Evolutionary conservation across 2,797 vertebrate species (phyloP).

Genomic region (Taenioides sp.): DNA sequence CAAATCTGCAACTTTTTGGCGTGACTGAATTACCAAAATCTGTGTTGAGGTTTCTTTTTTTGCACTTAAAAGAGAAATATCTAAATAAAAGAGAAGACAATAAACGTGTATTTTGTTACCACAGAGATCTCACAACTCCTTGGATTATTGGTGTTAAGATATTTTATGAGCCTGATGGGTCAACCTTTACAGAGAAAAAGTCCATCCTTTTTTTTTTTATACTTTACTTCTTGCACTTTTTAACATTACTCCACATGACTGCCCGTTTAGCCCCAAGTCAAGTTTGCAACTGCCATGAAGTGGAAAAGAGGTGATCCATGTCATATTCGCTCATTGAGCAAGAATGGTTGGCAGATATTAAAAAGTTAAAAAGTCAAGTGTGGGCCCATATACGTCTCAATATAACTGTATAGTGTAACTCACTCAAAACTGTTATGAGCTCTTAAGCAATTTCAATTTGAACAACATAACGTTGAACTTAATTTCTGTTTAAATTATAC

Average conservation of each 20-base stretch:
- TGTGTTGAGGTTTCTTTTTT: neutral
- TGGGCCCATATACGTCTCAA: neutral
- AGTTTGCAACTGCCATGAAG: constrained; percentile 50
- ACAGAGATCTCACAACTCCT: neutral
- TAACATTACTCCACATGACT: constrained; percentile 69
- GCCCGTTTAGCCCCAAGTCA: constrained; percentile 68
- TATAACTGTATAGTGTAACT: neutral
- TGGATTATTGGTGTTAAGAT: neutral
- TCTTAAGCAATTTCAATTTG: neutral
- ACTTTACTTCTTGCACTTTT: constrained; percentile 56
- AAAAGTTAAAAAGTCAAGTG: neutral
- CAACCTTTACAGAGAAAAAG: constrained; percentile 33
- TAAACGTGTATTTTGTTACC: neutral
- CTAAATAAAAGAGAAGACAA: neutral
- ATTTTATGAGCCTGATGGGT: constrained; percentile 46
- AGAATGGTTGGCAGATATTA: constrained; percentile 31
- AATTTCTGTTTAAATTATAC: neutral
- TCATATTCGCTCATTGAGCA: constrained; percentile 58
- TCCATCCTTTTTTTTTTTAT: neutral
- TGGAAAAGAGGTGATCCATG: constrained; percentile 63
- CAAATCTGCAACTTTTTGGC: constrained; percentile 32
- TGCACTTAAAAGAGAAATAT: neutral
- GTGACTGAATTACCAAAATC: constrained; percentile 29
- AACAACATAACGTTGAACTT: neutral
- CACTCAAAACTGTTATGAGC: neutral